Evolutionary conservation across 1,140 invertebrate genomes (phyloP), one percentile per base, ranked within the genome.

Genomic region (Bombus picipes): DNA sequence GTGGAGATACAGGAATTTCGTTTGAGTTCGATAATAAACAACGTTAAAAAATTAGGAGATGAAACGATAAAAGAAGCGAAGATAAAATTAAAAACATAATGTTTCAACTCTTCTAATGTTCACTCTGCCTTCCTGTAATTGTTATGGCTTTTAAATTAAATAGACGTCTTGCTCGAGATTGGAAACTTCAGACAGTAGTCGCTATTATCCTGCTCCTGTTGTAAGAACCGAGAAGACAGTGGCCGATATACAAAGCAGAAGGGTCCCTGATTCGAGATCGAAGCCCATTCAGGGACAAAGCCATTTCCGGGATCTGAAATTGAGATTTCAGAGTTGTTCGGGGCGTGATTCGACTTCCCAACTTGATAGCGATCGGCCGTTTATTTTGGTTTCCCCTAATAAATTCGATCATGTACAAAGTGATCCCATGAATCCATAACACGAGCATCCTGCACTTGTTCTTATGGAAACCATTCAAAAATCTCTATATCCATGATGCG

Each of bases 361-460:
- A 80, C 47, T 76, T 71, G 59, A 83, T 74, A 76, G 66, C 71
- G 70, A 82, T 87, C 85, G 65, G 34, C 10, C 70, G 66, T 86
- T 87, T 87, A 87, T 89, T 89, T 89, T 76, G 68, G 53, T 71
- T 15, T 53, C 37, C 43, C 57, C 81, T 81, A 66, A 87, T 81
- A 89, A 89, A 89, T 84, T 89, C 43, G 12, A 53, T 89, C 47
- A 78, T 80, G 59, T 57, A 90, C 88, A 87, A 90, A 78, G 62
- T 43, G 59, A 71, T 65, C 62, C 53, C 59, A 13, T 8, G 43
- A 53, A 83, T 53, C 5, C 15, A 5, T 41, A 1, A n/a, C 66
- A 79, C 77, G n/a, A n/a, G 41, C 15, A 22, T 68, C n/a, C 47
- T 62, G 5, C 3, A n/a, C 5, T n/a, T 53, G 47, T 22, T 8